phyloP scores from a whole-genome alignment of 35 echinoderm and acorn worm genomes.

The Heliocidaris erythrogramma region DNA sequence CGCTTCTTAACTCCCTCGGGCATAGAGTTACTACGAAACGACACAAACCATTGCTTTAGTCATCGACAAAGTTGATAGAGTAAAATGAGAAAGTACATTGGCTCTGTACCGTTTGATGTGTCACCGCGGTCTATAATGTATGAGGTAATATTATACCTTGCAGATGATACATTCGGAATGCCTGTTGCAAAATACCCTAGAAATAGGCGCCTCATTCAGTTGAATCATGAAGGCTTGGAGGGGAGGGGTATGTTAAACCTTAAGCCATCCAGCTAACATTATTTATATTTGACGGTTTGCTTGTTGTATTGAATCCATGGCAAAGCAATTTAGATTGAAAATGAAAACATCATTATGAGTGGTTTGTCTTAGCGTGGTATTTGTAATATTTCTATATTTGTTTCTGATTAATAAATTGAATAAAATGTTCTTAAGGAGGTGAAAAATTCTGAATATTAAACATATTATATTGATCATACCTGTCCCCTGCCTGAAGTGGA shows the following conservation, averaged over 20 bases:
- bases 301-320: not conserved
- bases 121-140: not conserved
- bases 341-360: not conserved
- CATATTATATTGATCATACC: not conserved
- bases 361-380: too few species aligned
- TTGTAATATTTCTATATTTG: too few species aligned
- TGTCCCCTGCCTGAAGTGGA: not conserved
- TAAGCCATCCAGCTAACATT: not conserved
- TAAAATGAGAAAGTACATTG: not conserved
- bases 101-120: not conserved
- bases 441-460: not conserved
- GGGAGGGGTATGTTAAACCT: not conserved
- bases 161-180: not conserved
- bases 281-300: not conserved
- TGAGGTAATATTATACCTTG: not conserved
- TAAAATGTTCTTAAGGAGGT: not conserved
- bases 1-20: not conserved
- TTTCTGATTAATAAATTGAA: too few species aligned
- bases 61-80: not conserved
- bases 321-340: not conserved
- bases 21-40: not conserved
- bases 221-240: not conserved
- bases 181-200: not conserved
- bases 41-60: not conserved
- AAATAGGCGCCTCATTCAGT: not conserved